Percentiles rank a stretch among this genome's conserved stretches.
Conservation (phyloP, 2,797 vertebrate genomes). For the Botia almorhae region DNA sequence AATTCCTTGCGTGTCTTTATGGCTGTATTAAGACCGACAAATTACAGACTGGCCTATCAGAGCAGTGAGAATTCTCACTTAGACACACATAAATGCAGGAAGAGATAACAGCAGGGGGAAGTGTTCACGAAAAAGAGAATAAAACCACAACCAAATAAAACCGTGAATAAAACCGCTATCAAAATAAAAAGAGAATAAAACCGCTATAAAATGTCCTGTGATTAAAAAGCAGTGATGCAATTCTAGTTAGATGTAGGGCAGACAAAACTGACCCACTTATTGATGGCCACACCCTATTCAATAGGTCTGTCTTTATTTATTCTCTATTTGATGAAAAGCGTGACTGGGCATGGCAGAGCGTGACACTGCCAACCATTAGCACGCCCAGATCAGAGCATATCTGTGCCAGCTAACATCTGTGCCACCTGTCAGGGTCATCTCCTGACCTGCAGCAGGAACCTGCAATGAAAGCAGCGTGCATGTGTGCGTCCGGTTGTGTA, state of each 20-base stretch:
- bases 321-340: slow-evolving; percentile 11
- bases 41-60: too few species aligned
- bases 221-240: neutral
- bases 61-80: too few species aligned
- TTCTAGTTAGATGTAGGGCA: slow-evolving; percentile 10
- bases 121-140: slow-evolving; percentile 33
- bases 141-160: slow-evolving; percentile 1
- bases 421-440: slow-evolving; percentile 23
- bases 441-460: slow-evolving; percentile 33
- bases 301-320: slow-evolving; percentile 34
- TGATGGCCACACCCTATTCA: slow-evolving; percentile 42
- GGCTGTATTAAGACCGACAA: too few species aligned
- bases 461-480: slow-evolving; percentile 6
- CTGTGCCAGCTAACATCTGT: slow-evolving; percentile 18
- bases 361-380: slow-evolving; percentile 17
- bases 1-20: too few species aligned
- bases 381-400: slow-evolving; percentile 24
- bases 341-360: slow-evolving; percentile 11
- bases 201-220: slow-evolving; percentile 7
- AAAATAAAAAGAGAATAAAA: neutral
- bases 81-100: slow-evolving; percentile 32
- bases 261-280: slow-evolving; percentile 61
- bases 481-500: slow-evolving; percentile 44
- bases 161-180: neutral
- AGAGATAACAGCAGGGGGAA: slow-evolving; percentile 9